Base-by-base conservation (phyloP, 2,888 invertebrate genomes). In the Enoplolaimus lenunculus region DNA sequence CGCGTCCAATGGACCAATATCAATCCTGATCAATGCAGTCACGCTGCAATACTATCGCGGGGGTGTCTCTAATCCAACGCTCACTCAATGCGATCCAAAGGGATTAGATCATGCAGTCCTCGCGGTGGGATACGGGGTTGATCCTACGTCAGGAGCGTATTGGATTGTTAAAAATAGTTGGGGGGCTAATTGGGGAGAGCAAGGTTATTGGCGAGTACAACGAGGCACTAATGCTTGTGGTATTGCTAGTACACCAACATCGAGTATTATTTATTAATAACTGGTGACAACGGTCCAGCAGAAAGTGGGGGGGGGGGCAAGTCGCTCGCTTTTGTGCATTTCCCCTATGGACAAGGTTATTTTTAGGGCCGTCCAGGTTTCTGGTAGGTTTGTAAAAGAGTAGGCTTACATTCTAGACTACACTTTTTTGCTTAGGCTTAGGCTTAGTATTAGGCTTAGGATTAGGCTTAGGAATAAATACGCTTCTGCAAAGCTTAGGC, bases 51-150 rank as follows among this genome's bases (percentile, higher is more conserved):
- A 80, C 76, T 80, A 80, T 73, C 76, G 77, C 29, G 77, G 77
- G 73, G 79, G 80, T 59, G 75, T 80, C 68, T 75, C 77, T 1
- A 77, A 80, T 70, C 80, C 79, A 0, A 78, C 76, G 75, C 76
- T 13, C 7, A 21, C 74, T 34, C 74, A 77, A 68, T 75, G 77
- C 72, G 70, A 71, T 1, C 76, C 76, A 16, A 3, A 29, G 59
- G 3, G 71, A 72, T 75, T 71, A 21, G 57, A 83, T 75, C 84
- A 84, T 73, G 83, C 83, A 21, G 84, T 84, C 1, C 75, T 84
- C 31, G 73, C 83, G 31, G 84, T 84, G 21, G 84, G 84, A 1
- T 84, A 83, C 74, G 84, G 84, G 0, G 76, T 73, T 0, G 82
- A 83, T 34, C 72, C 70, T 16, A 75, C 76, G 1, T 80, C 80